A percentile compares a stretch with the other conserved stretches of the same genome.
These are phyloP conservation scores for Cryptotermes secundus DNA, from an alignment of 1,140 invertebrate genomes.

Conservation along the genomic window DNA sequence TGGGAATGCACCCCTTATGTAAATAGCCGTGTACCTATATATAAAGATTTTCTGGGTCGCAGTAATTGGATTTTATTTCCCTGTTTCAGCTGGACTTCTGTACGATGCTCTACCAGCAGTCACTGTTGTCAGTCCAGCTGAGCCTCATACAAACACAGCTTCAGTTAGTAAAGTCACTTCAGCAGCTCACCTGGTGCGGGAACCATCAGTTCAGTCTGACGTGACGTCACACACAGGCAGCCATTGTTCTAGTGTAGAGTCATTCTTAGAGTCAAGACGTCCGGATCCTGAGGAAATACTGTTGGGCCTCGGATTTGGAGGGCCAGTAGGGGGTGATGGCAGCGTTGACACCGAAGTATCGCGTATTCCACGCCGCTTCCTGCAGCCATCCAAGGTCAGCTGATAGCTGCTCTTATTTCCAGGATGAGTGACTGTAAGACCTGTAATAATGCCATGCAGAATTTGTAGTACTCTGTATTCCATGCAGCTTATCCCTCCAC, in stretches of 20 bases:
- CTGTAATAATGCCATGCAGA: too few species aligned
- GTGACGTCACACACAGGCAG: slow-evolving; percentile 54
- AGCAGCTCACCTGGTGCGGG: slow-evolving; percentile 49
- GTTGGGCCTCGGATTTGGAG: slow-evolving; percentile 64
- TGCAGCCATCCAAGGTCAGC: slow-evolving; percentile 54
- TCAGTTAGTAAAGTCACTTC: neutral
- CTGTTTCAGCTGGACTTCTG: slow-evolving; percentile 23
- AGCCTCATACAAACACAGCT: neutral
- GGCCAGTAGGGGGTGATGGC: slow-evolving; percentile 48
- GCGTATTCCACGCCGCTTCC: slow-evolving; percentile 66
- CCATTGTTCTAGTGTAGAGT: slow-evolving; percentile 72
- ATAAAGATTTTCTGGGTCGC: too few species aligned
- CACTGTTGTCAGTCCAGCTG: neutral
- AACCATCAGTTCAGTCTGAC: slow-evolving; percentile 67
- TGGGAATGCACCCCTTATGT: too few species aligned
- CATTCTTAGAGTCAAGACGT: slow-evolving; percentile 66
- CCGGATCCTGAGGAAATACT: slow-evolving; percentile 75
- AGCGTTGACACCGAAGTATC: slow-evolving; percentile 46
- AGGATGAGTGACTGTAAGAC: neutral
- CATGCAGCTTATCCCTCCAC: too few species aligned
- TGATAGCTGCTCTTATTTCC: neutral
- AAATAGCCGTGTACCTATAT: too few species aligned
- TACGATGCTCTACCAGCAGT: slow-evolving; percentile 17
- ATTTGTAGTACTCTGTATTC: slow-evolving; percentile 1
- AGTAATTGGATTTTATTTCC: too few species aligned